Conservation (phyloP, 2,113 vertebrate genomes). For the Leucosticte australis region DNA sequence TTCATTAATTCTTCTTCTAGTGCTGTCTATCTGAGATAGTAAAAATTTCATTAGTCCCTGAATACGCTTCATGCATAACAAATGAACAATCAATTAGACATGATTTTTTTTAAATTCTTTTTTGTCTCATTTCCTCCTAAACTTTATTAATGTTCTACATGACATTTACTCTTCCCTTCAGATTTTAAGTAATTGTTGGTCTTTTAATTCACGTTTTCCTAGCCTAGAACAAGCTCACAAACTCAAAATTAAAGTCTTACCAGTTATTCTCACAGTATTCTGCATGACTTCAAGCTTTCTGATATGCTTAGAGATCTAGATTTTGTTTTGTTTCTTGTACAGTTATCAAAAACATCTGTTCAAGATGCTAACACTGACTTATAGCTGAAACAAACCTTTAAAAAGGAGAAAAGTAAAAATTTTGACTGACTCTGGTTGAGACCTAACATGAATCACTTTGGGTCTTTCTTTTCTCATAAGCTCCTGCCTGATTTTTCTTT, state of each 20-base stretch:
- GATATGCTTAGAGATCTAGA: not conserved
- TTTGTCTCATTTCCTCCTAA: not conserved
- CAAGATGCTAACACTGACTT: not conserved
- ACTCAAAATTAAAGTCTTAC: not conserved
- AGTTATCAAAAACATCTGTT: not conserved
- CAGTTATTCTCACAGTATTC: not conserved
- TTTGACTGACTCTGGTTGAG: not conserved
- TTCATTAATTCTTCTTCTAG: not conserved
- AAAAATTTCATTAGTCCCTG: slow-evolving; percentile 28
- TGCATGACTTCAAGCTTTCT: not conserved
- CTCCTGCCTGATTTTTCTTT: not conserved
- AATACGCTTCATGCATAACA: not conserved
- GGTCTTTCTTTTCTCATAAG: not conserved
- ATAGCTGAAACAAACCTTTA: not conserved
- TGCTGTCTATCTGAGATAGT: not conserved
- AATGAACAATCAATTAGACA: slow-evolving; percentile 19
- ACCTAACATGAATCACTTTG: not conserved
- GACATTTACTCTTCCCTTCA: not conserved
- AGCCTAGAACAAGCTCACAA: not conserved
- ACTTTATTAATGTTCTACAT: not conserved
- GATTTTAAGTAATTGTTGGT: not conserved
- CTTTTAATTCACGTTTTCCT: not conserved
- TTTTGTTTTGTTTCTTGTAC: not conserved
- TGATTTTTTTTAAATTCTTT: not conserved
- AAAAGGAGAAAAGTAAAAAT: not conserved